Base-by-base conservation (phyloP, 2,113 vertebrate species). In the Boulengeromyrus knoepffleri region DNA sequence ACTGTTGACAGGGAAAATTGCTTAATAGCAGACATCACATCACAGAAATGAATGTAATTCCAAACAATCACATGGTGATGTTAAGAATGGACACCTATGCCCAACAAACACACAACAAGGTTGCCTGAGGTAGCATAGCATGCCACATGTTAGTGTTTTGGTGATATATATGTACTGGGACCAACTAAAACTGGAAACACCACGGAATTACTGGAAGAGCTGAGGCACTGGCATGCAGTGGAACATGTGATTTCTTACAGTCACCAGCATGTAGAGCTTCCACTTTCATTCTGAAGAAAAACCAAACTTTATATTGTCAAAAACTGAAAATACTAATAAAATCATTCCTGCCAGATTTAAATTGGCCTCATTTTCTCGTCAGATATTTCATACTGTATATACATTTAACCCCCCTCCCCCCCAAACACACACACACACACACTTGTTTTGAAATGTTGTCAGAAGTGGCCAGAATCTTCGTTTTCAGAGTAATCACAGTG, bases 401-500 rank as follows among this genome's bases (percentile, higher is more conserved):
- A 49, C 6, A 15, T 85, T 85, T 85, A n/a, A 50, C 2, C 3
- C n/a, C 1, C 8, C 58, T 24, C 3, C 7, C 62, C 24, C 2
- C 58, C n/a, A n/a, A n/a, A 53, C 52, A 53, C 56, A 58, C 56
- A 21, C 53, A n/a, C 62, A 70, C n/a, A 13, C 62, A 70, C n/a
- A 70, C 9, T 31, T 31, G 62, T 9, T 62, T n/a, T 62, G 56
- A 62, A 62, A 62, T 70, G 62, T 70, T 66, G 58, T 66, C 7
- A 6, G 58, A 27, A 91, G 91, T 88, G 90, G 89, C 66, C 87
- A 88, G 19, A 58, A 85, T 87, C 92, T 42, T 91, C 5, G 62
- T 90, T 91, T 92, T 45, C 86, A 80, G 91, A 92, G 90, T 90
- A 87, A 88, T 86, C 86, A 86, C 70, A 46, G 88, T 13, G 21